Percentiles rank a stretch among this genome's conserved stretches.
Conservation (phyloP, 2,888 invertebrate genomes). For the Conus canariensis region DNA sequence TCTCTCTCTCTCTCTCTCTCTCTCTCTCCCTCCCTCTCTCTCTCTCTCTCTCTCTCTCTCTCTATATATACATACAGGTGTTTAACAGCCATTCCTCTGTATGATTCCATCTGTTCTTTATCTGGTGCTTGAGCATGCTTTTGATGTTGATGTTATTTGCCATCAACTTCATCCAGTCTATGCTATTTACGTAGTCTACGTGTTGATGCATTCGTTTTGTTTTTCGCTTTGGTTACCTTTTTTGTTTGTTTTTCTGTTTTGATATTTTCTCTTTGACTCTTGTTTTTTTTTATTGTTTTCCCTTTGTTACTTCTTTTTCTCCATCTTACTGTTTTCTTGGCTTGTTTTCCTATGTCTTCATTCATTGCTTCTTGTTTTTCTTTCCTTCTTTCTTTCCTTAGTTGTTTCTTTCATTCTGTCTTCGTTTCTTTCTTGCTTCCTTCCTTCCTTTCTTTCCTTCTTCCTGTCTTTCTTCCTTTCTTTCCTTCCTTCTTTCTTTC, state of each 20-base stretch:
- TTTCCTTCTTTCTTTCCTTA: too few relatives aligned
- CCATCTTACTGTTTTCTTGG: not conserved
- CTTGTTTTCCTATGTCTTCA: not conserved
- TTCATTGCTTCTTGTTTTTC: not conserved
- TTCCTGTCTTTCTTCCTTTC: not conserved
- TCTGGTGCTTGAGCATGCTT: too few relatives aligned
- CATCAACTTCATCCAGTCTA: too few relatives aligned
- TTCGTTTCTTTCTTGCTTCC: not conserved
- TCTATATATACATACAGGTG: too few relatives aligned
- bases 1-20: too few relatives aligned
- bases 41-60: too few relatives aligned
- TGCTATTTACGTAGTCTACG: too few relatives aligned
- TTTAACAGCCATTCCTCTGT: too few relatives aligned
- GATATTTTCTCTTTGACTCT: not conserved
- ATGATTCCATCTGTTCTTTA: too few relatives aligned
- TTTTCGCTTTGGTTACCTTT: not conserved
- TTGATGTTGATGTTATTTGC: too few relatives aligned
- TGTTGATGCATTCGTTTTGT: not conserved
- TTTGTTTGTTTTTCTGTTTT: not conserved
- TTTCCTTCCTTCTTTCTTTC: too few relatives aligned
- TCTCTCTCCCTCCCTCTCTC: not conserved
- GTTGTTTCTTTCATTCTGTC: not conserved
- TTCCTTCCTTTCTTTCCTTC: not conserved
- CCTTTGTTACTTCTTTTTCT: not conserved
- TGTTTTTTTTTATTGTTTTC: too few relatives aligned